Evolutionary conservation across 53 echinoderm and acorn worm species (phyloP).

Genomic region (Temnopleurus reevesii): DNA sequence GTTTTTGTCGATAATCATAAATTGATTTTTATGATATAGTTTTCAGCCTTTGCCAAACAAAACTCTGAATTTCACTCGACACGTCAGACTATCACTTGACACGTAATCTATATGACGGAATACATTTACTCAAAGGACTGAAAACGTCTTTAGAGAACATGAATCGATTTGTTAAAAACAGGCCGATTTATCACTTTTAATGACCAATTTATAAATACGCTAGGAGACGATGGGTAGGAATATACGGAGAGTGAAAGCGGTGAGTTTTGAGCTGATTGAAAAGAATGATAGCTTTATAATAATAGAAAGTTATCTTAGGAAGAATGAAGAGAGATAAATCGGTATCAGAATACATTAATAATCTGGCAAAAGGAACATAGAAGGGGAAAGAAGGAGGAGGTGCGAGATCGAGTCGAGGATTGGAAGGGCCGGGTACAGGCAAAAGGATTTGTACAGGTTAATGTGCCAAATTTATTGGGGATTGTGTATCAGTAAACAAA

Average conservation of each 20-base stretch:
- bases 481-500: no score
- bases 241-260: background rate
- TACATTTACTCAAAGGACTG: no score
- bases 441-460: no score
- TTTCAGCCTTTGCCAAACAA: no score
- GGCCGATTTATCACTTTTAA: background rate
- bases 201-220: background rate
- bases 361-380: background rate
- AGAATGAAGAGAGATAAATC: background rate
- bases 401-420: background rate
- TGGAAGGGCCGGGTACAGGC: no score
- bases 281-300: background rate
- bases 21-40: no score
- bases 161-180: background rate
- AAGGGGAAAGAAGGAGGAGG: background rate
- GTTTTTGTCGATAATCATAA: no score
- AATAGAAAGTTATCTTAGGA: background rate
- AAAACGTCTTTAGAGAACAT: background rate
- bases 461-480: no score
- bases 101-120: no score
- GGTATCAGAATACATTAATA: background rate
- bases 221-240: background rate
- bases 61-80: no score
- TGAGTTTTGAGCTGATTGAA: background rate
- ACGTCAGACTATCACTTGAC: no score